Conservation (phyloP, 2,888 invertebrate genomes). For the Ochropleura leucogaster region DNA sequence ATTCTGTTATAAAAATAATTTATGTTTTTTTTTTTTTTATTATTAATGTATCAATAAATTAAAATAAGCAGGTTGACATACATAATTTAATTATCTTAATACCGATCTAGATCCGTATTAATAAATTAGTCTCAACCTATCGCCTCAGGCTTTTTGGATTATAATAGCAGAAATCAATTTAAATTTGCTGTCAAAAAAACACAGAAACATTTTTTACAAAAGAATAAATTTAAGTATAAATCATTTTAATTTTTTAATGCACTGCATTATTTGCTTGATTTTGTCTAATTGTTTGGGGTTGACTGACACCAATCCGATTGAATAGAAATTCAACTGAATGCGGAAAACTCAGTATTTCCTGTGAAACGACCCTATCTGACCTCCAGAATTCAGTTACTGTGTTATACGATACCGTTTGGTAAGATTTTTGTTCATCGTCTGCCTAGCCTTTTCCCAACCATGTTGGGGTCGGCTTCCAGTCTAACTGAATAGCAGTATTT, state of each 20-base stretch:
- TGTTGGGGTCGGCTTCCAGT: neutral
- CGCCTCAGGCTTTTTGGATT: constrained; percentile 5
- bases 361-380: no score
- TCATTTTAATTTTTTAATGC: no score
- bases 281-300: no score
- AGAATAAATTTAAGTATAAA: no score
- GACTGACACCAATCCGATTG: no score
- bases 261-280: no score
- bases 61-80: constrained; percentile 4
- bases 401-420: no score
- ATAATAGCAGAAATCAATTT: constrained; percentile 26
- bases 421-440: neutral
- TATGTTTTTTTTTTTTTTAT: neutral
- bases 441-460: neutral
- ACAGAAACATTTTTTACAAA: neutral
- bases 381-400: no score
- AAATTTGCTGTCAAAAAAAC: constrained; percentile 28
- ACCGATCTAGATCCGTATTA: constrained; percentile 51
- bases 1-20: neutral
- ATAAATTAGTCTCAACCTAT: constrained; percentile 30
- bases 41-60: neutral
- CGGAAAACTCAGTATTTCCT: no score
- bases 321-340: no score
- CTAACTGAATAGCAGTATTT: no score
- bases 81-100: constrained; percentile 24